Evolutionary conservation across 64 coral and sea anemone genomes (phyloP), one percentile per base, ranked within the genome.

Genomic region (Platygyra sinensis): DNA sequence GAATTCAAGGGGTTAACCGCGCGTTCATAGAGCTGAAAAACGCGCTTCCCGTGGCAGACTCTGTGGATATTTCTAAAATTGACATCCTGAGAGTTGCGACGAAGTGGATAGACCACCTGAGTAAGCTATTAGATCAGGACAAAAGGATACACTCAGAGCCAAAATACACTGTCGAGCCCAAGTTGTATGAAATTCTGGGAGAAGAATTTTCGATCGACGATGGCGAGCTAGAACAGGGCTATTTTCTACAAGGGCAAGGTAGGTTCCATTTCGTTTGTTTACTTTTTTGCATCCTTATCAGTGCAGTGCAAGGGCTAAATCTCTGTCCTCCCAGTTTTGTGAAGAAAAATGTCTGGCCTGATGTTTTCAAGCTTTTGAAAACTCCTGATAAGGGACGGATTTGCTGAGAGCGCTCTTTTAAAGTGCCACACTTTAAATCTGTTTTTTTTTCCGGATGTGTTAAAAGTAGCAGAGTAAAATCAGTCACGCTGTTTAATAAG

Each of bases 11-110:
- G 31, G 95, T 96, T 0, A 96, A 96, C 83, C 88, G 92, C 13
- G 95, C 95, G n/a, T 96, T 96, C 84, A 83, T 96, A 16, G 95
- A 96, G 36, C 74, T 96, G 65, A 96, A 94, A 91, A 96, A 96
- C 79, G 87, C 91, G 17, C 71, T 96, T 22, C 95, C 95, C 24
- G 88, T 96, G 54, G 89, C 91, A 36, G 76, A 96, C 72, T 51
- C 60, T 16, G 93, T 94, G 92, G 95, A 96, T 67, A 96, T 96
- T 67, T 96, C 95, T 65, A 96, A 96, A 87, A 96, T 96, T 39
- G 95, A 96, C 62, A 96, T 96, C 73, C 62, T 96, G 9, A 85
- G 95, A 55, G 95, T 96, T 31, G 95, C 95, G 51, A 84, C 88
- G 13, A 92, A 91, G 76, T 96, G 95, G 95, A 96, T 96, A 49